phyloP scores from a whole-genome alignment of 2,797 vertebrate species.

The Trachops cirrhosus region DNA sequence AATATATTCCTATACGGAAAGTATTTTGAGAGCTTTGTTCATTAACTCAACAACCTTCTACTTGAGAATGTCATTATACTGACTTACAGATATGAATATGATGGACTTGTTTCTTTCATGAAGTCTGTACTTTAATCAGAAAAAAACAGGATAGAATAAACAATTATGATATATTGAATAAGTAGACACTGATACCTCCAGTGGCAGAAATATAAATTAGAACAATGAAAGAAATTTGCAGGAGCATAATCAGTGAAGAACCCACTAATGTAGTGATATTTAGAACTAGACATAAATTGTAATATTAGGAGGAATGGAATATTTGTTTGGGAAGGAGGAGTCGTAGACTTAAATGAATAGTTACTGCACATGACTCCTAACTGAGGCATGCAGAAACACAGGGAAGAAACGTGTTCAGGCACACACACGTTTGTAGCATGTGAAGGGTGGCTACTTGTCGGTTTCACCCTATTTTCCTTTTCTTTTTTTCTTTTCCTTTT shows the following conservation, averaged over 20 bases:
- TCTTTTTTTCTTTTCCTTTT: no score
- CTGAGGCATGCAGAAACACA: background rate
- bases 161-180: background rate
- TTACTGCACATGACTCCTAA: background rate
- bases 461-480: background rate
- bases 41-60: background rate
- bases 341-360: background rate
- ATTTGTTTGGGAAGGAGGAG: background rate
- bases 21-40: background rate
- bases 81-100: background rate
- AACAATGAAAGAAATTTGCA: background rate
- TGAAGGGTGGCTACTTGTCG: background rate
- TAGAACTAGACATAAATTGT: background rate
- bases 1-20: background rate
- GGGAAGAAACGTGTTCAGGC: background rate
- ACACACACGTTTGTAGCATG: background rate
- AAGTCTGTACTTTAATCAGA: background rate
- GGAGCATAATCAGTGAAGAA: background rate
- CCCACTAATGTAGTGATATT: background rate
- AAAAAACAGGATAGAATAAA: background rate
- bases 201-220: background rate
- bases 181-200: background rate
- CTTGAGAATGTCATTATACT: background rate
- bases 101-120: background rate
- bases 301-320: background rate